Evolutionary conservation across 2,888 invertebrate species (phyloP).

Genomic region (Lucinisca nassula): DNA sequence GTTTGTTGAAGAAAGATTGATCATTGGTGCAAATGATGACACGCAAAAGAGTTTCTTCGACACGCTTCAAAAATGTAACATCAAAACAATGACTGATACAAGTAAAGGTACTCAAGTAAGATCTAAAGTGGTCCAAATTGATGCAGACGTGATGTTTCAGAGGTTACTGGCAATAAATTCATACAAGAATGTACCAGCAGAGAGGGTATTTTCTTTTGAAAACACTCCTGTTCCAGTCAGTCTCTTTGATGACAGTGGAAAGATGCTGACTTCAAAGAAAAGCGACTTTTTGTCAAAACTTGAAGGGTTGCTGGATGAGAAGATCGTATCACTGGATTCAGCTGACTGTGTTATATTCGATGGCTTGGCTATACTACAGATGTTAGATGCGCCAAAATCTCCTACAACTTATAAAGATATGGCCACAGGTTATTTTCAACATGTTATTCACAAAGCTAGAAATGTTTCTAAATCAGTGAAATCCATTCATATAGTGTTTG

Average conservation of each 20-base stretch:
- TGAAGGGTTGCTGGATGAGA: background rate
- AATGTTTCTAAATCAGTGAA: background rate
- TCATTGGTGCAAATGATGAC: background rate
- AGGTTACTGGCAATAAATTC: conserved; percentile 10
- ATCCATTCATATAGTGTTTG: background rate
- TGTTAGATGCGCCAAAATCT: background rate
- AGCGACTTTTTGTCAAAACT: background rate
- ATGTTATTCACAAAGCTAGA: background rate
- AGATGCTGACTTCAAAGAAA: background rate
- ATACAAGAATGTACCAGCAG: conserved; percentile 13
- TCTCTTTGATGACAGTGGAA: background rate
- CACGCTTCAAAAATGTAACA: background rate
- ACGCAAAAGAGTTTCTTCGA: background rate
- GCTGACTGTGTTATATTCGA: background rate
- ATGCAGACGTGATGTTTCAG: background rate
- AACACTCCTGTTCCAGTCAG: conserved; percentile 3
- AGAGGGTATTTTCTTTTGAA: conserved; percentile 19
- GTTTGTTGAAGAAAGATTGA: background rate
- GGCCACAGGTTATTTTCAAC: background rate
- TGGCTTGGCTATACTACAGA: background rate
- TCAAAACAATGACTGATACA: conserved; percentile 5
- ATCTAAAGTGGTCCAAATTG: background rate
- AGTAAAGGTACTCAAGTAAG: background rate
- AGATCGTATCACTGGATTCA: background rate
- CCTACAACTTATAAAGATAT: background rate